Evolutionary conservation across 2,113 vertebrate species (phyloP), one percentile per base, ranked within the genome.

Genomic region (Chamaetylas fuelleborni): DNA sequence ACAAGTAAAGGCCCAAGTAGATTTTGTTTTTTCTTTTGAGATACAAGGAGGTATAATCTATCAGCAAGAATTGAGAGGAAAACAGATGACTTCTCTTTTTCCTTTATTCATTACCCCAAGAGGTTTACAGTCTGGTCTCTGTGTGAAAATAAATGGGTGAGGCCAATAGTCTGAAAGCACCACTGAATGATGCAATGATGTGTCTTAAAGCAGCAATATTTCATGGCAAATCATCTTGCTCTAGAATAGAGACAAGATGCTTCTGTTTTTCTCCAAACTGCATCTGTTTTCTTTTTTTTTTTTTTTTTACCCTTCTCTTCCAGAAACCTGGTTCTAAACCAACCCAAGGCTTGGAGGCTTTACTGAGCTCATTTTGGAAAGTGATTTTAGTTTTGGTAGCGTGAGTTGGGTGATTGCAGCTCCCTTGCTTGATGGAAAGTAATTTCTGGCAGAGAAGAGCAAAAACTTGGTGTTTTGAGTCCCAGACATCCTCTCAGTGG

Each of bases 151-250:
- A 88, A 88, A 94, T 81, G 88, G 26, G 36, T 82, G 67, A 94
- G 92, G 72, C 92, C 87, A 92, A 18, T 15, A 53, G 71, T 80
- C 58, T 91, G 72, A 85, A 73, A 93, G 67, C 64, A 25, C 22
- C 38, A 53, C 47, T 54, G 85, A 80, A 90, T 93, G 96, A 93
- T 78, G 93, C 90, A 90, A 92, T 86, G 90, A 88, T 90, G 43
- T 92, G 85, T 77, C 79, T 79, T 86, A 77, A 82, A 95, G 47
- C 36, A 58, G 62, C 5, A 57, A 93, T 97, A 85, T 96, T 94
- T 91, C 74, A 91, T 24, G 19, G 90, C 34, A 92, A 62, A 94
- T 94, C 81, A 83, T 93, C 56, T 67, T 66, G 43, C 87, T 88
- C 48, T 51, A 18, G 86, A 94, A 33, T 15, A 45, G 81, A 89